These are phyloP conservation scores for Prionace glauca DNA, from an alignment of 2,797 vertebrate species.

Conservation along the genomic window DNA sequence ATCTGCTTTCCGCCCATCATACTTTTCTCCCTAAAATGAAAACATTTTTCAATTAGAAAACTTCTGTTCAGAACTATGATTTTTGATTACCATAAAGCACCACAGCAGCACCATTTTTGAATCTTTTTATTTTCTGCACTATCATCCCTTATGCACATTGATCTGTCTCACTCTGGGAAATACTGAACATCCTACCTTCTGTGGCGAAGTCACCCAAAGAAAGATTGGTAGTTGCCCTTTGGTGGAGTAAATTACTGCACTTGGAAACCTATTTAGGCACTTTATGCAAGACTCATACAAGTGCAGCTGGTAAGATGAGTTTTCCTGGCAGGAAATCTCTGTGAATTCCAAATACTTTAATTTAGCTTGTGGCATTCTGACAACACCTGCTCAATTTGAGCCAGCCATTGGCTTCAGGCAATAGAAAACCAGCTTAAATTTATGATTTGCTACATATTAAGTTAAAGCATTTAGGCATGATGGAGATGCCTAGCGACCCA, in stretches of 20 bases:
- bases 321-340: neutral
- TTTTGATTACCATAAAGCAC: neutral
- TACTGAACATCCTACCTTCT: neutral
- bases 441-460: neutral
- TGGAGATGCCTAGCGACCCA: neutral
- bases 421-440: neutral
- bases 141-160: too few relatives aligned
- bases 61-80: neutral
- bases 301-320: neutral
- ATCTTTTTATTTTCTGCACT: neutral
- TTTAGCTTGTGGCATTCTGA: neutral
- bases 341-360: neutral
- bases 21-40: constrained; percentile 65
- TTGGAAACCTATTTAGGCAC: neutral
- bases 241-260: neutral
- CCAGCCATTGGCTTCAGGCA: neutral
- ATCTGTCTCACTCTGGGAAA: neutral
- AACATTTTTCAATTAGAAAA: constrained; percentile 25
- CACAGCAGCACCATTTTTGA: neutral
- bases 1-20: constrained; percentile 90
- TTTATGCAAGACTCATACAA: neutral
- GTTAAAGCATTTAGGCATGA: neutral
- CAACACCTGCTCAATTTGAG: too few relatives aligned
- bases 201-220: neutral
- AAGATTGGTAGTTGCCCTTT: neutral